Percentiles rank a stretch among this genome's conserved stretches.
phyloP scores from a whole-genome alignment of 2,797 vertebrate genomes.

The Amblyopsis hoosieri region DNA sequence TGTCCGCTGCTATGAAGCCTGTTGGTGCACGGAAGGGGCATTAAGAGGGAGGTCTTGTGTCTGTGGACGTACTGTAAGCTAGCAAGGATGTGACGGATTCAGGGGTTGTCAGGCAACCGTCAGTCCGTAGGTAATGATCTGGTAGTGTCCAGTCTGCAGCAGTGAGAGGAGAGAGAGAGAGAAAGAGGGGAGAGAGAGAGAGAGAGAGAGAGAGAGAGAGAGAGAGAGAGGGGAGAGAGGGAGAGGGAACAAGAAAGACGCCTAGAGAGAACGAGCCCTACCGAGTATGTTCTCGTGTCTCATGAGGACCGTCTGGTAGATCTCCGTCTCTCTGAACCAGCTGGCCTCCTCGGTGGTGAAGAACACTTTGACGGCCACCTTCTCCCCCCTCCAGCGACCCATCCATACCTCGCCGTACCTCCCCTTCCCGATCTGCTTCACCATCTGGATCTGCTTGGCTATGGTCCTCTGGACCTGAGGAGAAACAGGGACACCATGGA shows the following conservation, averaged over 20 bases:
- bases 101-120: not conserved
- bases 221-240: not conserved
- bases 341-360: constrained; percentile 97
- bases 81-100: not conserved
- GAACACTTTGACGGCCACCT: constrained; percentile 96
- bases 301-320: constrained; percentile 97
- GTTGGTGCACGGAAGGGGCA: constrained; percentile 1
- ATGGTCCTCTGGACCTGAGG: constrained; percentile 94
- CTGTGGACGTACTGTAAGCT: no score
- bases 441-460: constrained; percentile 99
- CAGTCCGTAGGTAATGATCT: no score
- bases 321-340: constrained; percentile 98
- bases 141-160: not conserved
- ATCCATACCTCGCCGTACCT: constrained; percentile 98
- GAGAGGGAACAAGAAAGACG: not conserved
- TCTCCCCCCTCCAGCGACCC: constrained; percentile 95
- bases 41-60: not conserved
- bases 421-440: constrained; percentile 96
- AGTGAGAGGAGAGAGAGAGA: constrained; percentile 3
- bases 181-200: not conserved
- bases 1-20: constrained; percentile 98
- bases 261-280: constrained; percentile 61
- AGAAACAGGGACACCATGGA: not conserved
- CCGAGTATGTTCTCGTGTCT: constrained; percentile 97
- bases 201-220: not conserved